A percentile compares a stretch with the other conserved stretches of the same genome.
Conservation (phyloP, 2,888 invertebrate genomes). For the Ophioninae sp. region DNA sequence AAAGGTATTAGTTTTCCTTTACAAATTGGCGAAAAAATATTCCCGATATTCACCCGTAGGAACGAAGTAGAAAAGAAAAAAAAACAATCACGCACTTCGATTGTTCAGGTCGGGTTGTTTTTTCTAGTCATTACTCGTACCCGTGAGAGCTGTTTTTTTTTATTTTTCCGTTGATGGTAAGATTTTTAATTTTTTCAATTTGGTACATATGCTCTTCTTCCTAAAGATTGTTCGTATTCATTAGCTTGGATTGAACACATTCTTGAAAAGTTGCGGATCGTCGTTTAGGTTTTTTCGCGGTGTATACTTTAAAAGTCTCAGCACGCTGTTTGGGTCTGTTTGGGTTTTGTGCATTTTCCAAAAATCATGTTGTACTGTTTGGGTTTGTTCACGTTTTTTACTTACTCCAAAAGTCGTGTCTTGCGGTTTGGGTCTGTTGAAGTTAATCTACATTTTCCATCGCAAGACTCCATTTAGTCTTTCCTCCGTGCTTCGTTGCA, state of each 20-base stretch:
- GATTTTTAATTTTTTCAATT: neutral
- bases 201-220: no score
- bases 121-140: neutral
- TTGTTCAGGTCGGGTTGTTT: neutral
- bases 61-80: neutral
- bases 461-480: neutral
- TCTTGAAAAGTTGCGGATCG: neutral
- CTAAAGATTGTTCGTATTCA: neutral
- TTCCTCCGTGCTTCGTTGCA: neutral
- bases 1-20: constrained; percentile 72
- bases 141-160: neutral
- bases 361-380: neutral
- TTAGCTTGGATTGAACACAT: neutral
- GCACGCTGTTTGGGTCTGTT: no score
- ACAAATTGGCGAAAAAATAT: neutral
- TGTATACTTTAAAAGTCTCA: neutral
- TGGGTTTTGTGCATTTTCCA: no score
- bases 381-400: neutral
- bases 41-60: neutral
- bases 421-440: neutral
- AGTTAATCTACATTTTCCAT: neutral
- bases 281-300: neutral
- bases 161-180: neutral
- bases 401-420: neutral
- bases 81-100: neutral